These are phyloP conservation scores for Porites evermanni DNA, from an alignment of 92 coral and sea anemone genomes.

Conservation along the genomic window DNA sequence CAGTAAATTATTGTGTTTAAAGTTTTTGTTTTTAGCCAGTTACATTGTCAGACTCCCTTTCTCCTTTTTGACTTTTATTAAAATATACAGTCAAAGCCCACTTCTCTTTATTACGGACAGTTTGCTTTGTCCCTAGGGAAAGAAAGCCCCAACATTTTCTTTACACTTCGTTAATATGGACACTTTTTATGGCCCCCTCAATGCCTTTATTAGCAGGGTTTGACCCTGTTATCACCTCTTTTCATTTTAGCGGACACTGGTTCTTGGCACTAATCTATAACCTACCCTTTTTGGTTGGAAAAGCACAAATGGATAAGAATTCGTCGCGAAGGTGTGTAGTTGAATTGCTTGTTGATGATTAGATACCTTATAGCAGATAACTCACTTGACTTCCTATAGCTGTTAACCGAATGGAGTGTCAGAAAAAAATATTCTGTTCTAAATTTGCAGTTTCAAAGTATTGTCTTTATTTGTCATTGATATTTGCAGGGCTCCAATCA, in stretches of 20 bases:
- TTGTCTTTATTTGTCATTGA: too few species aligned
- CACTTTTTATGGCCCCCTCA: too few species aligned
- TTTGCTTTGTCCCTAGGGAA: too few species aligned
- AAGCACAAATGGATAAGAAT: not conserved
- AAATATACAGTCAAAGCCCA: not conserved
- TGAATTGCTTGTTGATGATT: not conserved
- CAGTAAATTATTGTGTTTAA: not conserved
- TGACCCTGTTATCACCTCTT: not conserved
- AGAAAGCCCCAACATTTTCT: too few species aligned
- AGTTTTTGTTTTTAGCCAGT: not conserved
- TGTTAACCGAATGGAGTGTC: too few species aligned
- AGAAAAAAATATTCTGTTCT: too few species aligned
- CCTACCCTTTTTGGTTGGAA: slow-evolving; percentile 7
- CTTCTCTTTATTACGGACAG: not conserved
- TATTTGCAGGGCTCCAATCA: not conserved
- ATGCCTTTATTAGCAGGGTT: not conserved
- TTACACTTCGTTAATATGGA: too few species aligned
- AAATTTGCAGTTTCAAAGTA: too few species aligned
- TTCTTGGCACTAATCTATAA: slow-evolving; percentile 12
- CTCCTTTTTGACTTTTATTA: not conserved
- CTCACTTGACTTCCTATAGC: too few species aligned
- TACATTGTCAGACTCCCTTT: not conserved
- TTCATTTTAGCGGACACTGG: slow-evolving; percentile 24
- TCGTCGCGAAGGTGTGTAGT: not conserved
- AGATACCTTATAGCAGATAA: not conserved